A percentile compares a stretch with the other conserved stretches of the same genome.
phyloP scores from a whole-genome alignment of 2,888 invertebrate species.

The Lathronympha strigana region DNA sequence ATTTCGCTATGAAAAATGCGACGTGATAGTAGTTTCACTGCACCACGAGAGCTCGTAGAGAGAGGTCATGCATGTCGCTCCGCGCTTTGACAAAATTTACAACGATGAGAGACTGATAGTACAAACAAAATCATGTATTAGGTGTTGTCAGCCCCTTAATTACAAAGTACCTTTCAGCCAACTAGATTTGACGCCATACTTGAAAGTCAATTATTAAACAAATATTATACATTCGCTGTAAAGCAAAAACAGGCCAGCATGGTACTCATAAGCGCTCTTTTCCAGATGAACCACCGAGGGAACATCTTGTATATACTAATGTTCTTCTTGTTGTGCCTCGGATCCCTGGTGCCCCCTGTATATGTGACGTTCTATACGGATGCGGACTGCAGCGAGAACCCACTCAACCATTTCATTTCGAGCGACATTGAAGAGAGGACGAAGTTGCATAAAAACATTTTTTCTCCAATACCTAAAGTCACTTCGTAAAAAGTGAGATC shows the following conservation, averaged over 20 bases:
- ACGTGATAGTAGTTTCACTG: no score
- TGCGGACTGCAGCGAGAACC: conserved; percentile 38
- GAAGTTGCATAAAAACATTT: neutral
- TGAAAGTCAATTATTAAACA: neutral
- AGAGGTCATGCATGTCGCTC: no score
- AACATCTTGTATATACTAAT: conserved; percentile 38
- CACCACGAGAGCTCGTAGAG: no score
- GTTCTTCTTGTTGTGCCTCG: conserved; percentile 35
- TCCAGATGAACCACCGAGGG: conserved; percentile 32
- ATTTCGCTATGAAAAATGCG: no score
- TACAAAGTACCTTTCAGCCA: neutral
- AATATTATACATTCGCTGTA: neutral
- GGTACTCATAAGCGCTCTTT: conserved; percentile 6
- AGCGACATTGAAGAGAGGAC: neutral
- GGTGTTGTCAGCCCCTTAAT: no score
- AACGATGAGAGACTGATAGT: no score
- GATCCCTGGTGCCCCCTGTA: conserved; percentile 41
- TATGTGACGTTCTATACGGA: conserved; percentile 41
- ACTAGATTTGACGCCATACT: conserved; percentile 17
- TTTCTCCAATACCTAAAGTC: neutral
- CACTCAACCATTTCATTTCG: conserved; percentile 33
- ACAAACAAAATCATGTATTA: no score
- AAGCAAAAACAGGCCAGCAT: neutral
- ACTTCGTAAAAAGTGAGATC: neutral
- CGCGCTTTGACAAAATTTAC: no score